Conservation (phyloP, 1,140 invertebrate species). For the Rhynchophorus ferrugineus region DNA sequence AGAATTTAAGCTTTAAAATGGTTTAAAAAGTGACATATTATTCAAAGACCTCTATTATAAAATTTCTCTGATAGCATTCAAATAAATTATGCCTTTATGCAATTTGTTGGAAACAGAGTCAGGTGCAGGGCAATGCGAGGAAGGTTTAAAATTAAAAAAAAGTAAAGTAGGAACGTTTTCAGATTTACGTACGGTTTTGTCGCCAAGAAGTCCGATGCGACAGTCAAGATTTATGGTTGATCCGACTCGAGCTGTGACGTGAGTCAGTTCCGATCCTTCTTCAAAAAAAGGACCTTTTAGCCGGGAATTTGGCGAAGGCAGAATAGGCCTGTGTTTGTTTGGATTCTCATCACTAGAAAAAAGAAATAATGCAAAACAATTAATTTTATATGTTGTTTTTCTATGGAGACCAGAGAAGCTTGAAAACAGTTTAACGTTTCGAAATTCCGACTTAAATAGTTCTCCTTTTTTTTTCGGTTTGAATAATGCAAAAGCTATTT, state of each 20-base stretch:
- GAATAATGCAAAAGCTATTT: too few species aligned
- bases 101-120: slow-evolving; percentile 9
- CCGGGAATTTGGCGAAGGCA: slow-evolving; percentile 49
- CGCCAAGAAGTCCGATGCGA: slow-evolving; percentile 71
- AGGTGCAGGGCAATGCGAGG: slow-evolving; percentile 6
- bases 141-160: slow-evolving; percentile 4
- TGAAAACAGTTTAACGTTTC: too few species aligned
- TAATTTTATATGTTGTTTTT: too few species aligned
- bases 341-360: slow-evolving; percentile 9
- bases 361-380: too few species aligned
- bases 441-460: too few species aligned
- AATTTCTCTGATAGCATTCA: too few species aligned
- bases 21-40: too few species aligned
- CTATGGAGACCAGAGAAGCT: too few species aligned
- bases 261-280: slow-evolving; percentile 51
- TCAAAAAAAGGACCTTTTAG: slow-evolving; percentile 70
- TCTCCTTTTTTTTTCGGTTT: too few species aligned
- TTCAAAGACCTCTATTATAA: too few species aligned
- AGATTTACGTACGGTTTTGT: slow-evolving; percentile 67
- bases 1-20: too few species aligned
- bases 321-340: slow-evolving; percentile 30
- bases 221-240: slow-evolving; percentile 74
- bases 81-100: slow-evolving; percentile 4
- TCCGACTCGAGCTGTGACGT: slow-evolving; percentile 73
- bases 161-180: slow-evolving; percentile 17